Evolutionary conservation across 2,888 invertebrate species (phyloP).

Genomic region (Drosophila silvestris): DNA sequence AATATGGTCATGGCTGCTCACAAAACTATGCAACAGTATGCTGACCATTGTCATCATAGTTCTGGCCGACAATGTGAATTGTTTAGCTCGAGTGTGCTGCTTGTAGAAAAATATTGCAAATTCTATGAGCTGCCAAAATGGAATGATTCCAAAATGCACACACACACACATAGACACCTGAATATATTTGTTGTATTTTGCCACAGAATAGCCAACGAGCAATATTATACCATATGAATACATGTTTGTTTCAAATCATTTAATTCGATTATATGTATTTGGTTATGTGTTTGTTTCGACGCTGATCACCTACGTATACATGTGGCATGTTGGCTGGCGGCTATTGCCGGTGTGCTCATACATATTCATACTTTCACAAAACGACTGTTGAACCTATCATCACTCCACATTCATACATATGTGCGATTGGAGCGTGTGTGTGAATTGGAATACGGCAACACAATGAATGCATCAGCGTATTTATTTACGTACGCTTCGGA

Average conservation of each 20-base stretch:
- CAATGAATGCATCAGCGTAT: conserved; percentile 35
- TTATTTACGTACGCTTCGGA: conserved; percentile 51
- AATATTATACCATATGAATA: neutral
- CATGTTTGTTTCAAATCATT: conserved; percentile 22
- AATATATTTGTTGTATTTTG: conserved; percentile 1
- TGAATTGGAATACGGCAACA: conserved; percentile 46
- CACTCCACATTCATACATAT: conserved; percentile 2
- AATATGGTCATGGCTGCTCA: conserved; percentile 53
- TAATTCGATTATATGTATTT: conserved; percentile 29
- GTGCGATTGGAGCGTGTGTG: conserved; percentile 19
- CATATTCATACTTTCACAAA: conserved; percentile 35
- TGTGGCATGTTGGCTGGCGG: conserved; percentile 28
- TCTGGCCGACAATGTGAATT: conserved; percentile 62
- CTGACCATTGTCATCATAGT: conserved; percentile 43
- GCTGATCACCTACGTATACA: conserved; percentile 37
- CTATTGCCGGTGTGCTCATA: conserved; percentile 40
- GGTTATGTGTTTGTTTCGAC: conserved; percentile 31
- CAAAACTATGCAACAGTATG: conserved; percentile 57
- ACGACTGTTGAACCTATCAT: conserved; percentile 53
- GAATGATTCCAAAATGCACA: conserved; percentile 15
- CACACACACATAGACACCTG: neutral
- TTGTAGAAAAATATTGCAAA: conserved; percentile 60
- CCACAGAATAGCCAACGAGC: neutral
- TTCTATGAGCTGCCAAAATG: conserved; percentile 44
- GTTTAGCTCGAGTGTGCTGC: conserved; percentile 63